Conservation (phyloP, 2,888 invertebrate genomes). For the Polydrusus cervinus region DNA sequence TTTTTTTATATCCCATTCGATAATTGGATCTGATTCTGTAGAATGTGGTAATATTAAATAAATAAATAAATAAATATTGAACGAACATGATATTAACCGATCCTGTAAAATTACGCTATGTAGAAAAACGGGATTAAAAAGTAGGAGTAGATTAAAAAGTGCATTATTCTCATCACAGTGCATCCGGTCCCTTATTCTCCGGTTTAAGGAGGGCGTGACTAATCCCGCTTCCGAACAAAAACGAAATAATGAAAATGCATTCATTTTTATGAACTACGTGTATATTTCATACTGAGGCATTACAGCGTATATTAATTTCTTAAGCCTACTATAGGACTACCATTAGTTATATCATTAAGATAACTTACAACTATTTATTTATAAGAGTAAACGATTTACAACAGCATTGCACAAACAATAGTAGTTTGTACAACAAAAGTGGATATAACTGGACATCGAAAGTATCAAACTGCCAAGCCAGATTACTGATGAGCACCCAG, state of each 20-base stretch:
- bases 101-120: slow-evolving; percentile 11
- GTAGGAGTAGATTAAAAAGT: slow-evolving; percentile 41
- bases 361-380: too few relatives aligned
- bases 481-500: too few relatives aligned
- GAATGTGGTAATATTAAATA: too few relatives aligned
- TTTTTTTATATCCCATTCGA: too few relatives aligned
- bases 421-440: too few relatives aligned
- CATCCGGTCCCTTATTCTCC: slow-evolving; percentile 33
- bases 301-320: slow-evolving; percentile 22
- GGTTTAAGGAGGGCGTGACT: slow-evolving; percentile 60
- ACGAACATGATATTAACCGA: slow-evolving; percentile 5
- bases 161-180: slow-evolving; percentile 32
- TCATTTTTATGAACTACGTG: slow-evolving; percentile 65
- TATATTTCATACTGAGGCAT: slow-evolving; percentile 60
- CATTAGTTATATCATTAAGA: background rate
- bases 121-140: slow-evolving; percentile 28
- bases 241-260: slow-evolving; percentile 67
- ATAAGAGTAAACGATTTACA: too few relatives aligned
- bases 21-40: too few relatives aligned
- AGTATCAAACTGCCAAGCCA: too few relatives aligned
- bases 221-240: slow-evolving; percentile 62
- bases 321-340: slow-evolving; percentile 38
- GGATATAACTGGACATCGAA: too few relatives aligned
- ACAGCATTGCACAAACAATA: too few relatives aligned
- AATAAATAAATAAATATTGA: too few relatives aligned